Evolutionary conservation across 1,140 invertebrate genomes (phyloP), one percentile per base, ranked within the genome.

Genomic region (Drosophila sucinea): DNA sequence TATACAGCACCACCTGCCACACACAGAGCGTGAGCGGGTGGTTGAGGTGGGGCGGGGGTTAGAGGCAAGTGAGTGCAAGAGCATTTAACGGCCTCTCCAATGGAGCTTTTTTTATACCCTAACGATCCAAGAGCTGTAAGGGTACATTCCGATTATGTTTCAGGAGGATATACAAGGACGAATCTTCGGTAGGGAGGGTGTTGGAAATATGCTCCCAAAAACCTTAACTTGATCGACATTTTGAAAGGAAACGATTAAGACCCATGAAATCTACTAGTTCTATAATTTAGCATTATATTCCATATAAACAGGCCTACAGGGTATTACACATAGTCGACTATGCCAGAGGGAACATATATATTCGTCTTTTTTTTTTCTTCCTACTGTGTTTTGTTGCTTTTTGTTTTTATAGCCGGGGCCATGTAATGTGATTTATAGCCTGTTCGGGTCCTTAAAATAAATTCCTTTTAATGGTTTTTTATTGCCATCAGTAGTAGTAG

Each of bases 401-500:
- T 86, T 86, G 83, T 82, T 87, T 87, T 87, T 87, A 87, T 87
- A 73, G 83, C 84, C 44, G 44, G 44, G 44, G 69, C 67, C 83
- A 75, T 83, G 83, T 87, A 87, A 87, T 87, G 83, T 87, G 83
- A 87, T 87, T 87, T 87, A 87, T 89, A 80, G 83, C 80, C 84
- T 73, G 83, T 80, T 83, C 79, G 83, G 44, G 83, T 87, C 77
- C 83, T 87, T 87, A 87, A 87, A 87, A 79, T 87, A 89, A 87
- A 87, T 87, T 87, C 83, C 84, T 77, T 87, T 83, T 87, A 87
- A 87, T 87, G 83, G 79, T 87, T 89, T 87, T 87, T 87, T 86
- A 86, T 87, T 86, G 83, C 83, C 83, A 77, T 83, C 76, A 86
- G 83, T 86, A 87, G 82, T 84, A 32, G 55, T 47, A 47, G 44